Percentiles rank a stretch among this genome's conserved stretches.
Evolutionary conservation across 2,113 vertebrate genomes (phyloP).

Genomic region (Scomber colias): DNA sequence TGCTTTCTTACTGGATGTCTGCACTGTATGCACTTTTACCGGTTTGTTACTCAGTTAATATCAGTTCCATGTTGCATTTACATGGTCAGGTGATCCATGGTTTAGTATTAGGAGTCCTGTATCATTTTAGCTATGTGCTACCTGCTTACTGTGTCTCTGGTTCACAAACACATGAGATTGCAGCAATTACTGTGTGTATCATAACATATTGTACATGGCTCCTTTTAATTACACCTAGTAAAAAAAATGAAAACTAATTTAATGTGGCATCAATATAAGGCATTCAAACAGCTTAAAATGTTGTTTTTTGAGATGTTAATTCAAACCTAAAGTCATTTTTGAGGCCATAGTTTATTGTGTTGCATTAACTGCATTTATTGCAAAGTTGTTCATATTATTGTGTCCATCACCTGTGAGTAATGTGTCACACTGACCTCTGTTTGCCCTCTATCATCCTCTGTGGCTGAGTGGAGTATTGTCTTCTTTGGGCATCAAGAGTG

Average conservation of each 20-base stretch:
- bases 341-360: background rate
- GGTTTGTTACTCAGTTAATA: too few relatives aligned
- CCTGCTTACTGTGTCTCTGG: too few relatives aligned
- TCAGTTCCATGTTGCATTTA: too few relatives aligned
- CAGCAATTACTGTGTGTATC: background rate
- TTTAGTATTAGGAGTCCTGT: background rate
- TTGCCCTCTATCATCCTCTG: conserved; percentile 54
- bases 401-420: background rate
- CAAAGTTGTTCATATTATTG: background rate
- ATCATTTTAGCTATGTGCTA: background rate
- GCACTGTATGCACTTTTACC: too few relatives aligned
- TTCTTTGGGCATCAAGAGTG: conserved; percentile 66
- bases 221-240: background rate
- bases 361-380: background rate
- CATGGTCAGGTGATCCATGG: too few relatives aligned
- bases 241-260: background rate
- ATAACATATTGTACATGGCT: background rate
- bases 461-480: conserved; percentile 63
- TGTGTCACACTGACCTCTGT: conserved; percentile 61
- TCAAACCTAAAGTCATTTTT: background rate
- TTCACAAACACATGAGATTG: background rate
- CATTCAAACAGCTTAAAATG: background rate
- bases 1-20: too few relatives aligned
- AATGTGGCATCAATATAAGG: background rate
- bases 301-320: background rate